Evolutionary conservation across 2,113 vertebrate genomes (phyloP).

Genomic region (Protobothrops flavoviridis): DNA sequence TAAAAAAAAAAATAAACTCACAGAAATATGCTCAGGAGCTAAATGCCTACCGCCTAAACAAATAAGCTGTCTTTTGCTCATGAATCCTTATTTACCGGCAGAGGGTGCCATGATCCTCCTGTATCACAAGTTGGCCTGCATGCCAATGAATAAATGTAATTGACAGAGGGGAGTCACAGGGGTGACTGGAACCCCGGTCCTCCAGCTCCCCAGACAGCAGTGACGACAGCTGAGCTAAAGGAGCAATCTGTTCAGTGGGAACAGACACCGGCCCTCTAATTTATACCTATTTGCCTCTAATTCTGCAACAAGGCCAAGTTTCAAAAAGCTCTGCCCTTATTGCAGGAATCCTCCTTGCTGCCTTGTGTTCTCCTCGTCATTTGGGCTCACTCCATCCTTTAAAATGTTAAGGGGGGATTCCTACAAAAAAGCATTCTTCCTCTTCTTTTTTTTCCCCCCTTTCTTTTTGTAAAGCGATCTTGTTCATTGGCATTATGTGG

Average conservation of each 20-base stretch:
- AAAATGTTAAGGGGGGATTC: neutral
- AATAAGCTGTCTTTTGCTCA: neutral
- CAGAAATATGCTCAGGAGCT: fast-evolving
- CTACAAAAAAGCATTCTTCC: neutral
- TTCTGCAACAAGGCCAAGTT: conserved; percentile 24
- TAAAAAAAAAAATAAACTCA: neutral
- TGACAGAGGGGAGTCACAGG: neutral
- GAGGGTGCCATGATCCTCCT: conserved; percentile 51
- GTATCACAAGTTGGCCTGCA: neutral
- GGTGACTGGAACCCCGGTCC: conserved; percentile 3
- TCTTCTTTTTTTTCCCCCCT: neutral
- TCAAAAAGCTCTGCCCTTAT: conserved; percentile 37
- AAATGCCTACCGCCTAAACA: neutral
- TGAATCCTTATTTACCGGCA: conserved; percentile 2
- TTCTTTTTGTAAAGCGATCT: neutral
- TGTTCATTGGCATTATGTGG: conserved; percentile 31
- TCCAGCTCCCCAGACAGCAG: conserved; percentile 13
- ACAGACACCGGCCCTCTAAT: fast-evolving
- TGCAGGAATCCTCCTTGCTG: conserved; percentile 3
- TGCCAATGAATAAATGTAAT: conserved; percentile 37
- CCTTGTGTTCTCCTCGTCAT: neutral
- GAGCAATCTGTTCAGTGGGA: conserved; percentile 28
- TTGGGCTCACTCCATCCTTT: conserved; percentile 10
- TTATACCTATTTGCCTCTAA: neutral
- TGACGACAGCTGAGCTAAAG: conserved; percentile 39